phyloP scores from a whole-genome alignment of 2,797 vertebrate species.

The Catostomus latipinnis region DNA sequence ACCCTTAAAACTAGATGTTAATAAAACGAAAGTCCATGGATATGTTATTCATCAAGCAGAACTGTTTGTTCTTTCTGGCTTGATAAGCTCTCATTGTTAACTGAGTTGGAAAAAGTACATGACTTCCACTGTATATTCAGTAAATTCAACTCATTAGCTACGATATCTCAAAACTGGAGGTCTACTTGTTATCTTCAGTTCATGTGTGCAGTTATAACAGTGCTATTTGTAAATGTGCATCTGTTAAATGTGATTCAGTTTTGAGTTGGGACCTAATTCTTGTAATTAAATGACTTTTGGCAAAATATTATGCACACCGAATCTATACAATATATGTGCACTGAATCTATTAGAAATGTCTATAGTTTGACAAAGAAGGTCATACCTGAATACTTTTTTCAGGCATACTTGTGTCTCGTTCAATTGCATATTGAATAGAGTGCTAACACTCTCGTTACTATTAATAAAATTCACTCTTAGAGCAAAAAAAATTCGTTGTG shows the following conservation, averaged over 20 bases:
- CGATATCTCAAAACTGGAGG: too few species aligned
- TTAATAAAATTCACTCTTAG: slow-evolving; percentile 54
- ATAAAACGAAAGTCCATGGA: too few species aligned
- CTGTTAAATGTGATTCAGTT: too few species aligned
- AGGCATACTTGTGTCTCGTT: not conserved
- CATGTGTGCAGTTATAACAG: too few species aligned
- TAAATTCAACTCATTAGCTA: too few species aligned
- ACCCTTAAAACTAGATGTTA: too few species aligned
- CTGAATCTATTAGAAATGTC: not conserved
- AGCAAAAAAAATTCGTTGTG: slow-evolving; percentile 38
- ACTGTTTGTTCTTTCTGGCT: not conserved
- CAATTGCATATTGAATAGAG: not conserved
- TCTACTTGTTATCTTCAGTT: too few species aligned
- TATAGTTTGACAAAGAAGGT: not conserved
- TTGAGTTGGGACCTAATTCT: not conserved
- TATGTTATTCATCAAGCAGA: too few species aligned
- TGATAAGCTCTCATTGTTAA: too few species aligned
- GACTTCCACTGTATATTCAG: too few species aligned
- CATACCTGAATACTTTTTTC: not conserved
- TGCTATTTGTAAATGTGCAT: not conserved
- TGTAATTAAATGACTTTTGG: not conserved
- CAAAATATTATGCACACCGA: not conserved
- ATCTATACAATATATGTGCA: not conserved
- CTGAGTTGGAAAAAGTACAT: too few species aligned
- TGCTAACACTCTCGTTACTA: slow-evolving; percentile 10